A percentile compares a stretch with the other conserved stretches of the same genome.
Conservation (phyloP, 2,888 invertebrate species). For the Germaria angustata region DNA sequence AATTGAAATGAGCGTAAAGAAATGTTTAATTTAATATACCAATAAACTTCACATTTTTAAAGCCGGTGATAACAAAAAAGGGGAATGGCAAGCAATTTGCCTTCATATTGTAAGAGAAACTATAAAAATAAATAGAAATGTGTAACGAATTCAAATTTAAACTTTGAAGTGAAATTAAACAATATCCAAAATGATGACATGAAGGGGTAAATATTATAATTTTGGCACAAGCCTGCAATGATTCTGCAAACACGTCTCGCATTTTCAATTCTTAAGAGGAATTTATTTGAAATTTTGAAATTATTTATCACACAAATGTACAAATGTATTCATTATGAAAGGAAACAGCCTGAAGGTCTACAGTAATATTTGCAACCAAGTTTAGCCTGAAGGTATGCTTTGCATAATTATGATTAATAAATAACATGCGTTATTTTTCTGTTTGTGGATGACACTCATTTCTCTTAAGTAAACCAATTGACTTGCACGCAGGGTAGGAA, state of each 20-base stretch:
- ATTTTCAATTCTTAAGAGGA: not conserved
- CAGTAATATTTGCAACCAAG: not conserved
- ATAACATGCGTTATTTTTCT: no score
- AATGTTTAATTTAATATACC: not conserved
- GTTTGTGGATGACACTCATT: no score
- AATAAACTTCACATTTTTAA: not conserved
- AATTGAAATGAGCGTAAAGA: slow-evolving; percentile 6
- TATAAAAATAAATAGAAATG: not conserved
- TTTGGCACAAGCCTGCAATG: not conserved
- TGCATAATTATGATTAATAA: no score
- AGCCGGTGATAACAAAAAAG: not conserved
- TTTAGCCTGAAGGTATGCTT: slow-evolving; percentile 3
- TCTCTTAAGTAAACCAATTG: no score
- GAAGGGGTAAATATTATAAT: not conserved
- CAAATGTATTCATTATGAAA: not conserved
- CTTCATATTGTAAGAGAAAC: not conserved
- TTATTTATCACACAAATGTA: not conserved
- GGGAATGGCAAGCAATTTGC: not conserved
- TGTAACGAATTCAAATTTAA: not conserved
- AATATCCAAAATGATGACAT: not conserved
- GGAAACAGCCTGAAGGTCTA: not conserved
- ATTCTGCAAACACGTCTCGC: no score
- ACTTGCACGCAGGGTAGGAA: no score
- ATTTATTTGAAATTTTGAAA: not conserved
- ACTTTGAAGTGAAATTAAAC: not conserved